These are phyloP conservation scores for Anguilla obscura DNA, from an alignment of 2,797 vertebrate species.

Conservation along the genomic window DNA sequence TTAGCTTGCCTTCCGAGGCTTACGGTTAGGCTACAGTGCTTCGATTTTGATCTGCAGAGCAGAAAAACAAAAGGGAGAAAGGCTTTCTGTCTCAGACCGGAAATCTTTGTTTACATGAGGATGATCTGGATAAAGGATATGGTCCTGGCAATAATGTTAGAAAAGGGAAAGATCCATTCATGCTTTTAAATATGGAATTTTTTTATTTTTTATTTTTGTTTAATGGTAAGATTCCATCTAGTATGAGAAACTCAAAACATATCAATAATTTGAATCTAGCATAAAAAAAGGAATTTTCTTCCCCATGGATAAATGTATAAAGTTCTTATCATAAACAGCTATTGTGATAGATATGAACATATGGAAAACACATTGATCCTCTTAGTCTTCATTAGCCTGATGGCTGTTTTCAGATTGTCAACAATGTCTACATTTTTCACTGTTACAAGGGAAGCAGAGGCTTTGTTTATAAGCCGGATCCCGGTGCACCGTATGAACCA, in stretches of 20 bases:
- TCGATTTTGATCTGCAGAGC: conserved; percentile 39
- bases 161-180: background rate
- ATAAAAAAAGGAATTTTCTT: background rate
- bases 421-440: conserved; percentile 1
- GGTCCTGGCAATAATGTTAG: background rate
- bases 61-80: conserved; percentile 32
- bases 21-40: conserved; percentile 31
- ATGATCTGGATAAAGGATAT: conserved; percentile 37
- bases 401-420: background rate
- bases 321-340: background rate
- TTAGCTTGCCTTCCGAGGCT: conserved; percentile 49
- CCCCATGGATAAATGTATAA: background rate
- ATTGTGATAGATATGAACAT: background rate
- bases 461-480: background rate
- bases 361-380: conserved; percentile 13
- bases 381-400: conserved; percentile 18
- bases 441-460: background rate
- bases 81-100: conserved; percentile 24
- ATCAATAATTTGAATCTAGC: background rate
- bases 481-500: background rate
- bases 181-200: background rate
- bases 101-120: conserved; percentile 36
- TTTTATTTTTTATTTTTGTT: background rate
- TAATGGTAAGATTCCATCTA: background rate
- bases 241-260: background rate